A percentile compares a stretch with the other conserved stretches of the same genome.
Conservation (phyloP, 2,113 vertebrate species). For the Albula goreensis region DNA sequence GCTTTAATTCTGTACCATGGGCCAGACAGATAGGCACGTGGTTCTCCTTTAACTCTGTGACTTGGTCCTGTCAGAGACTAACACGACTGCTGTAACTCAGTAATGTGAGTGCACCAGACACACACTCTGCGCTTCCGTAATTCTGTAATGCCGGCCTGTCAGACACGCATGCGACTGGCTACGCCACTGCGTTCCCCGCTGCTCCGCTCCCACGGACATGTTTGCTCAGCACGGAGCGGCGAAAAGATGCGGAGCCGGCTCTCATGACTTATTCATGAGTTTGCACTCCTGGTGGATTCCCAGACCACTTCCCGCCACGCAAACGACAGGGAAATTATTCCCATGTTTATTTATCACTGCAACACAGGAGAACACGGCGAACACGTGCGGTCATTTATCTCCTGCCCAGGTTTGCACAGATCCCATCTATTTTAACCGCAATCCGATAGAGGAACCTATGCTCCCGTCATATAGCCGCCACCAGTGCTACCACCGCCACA, state of each 20-base stretch:
- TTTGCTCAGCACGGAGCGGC: constrained; percentile 4
- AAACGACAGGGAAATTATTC: constrained; percentile 37
- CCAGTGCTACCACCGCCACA: no score
- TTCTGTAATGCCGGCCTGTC: background rate
- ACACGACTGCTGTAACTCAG: background rate
- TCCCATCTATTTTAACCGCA: constrained; percentile 38
- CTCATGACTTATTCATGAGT: constrained; percentile 43
- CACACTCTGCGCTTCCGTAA: background rate
- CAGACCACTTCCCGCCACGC: constrained; percentile 24
- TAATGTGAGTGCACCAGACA: background rate
- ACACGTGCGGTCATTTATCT: constrained; percentile 38
- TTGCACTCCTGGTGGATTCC: constrained; percentile 26
- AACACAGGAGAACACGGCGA: background rate
- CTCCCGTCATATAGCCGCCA: background rate
- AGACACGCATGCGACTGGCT: background rate
- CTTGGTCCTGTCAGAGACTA: background rate
- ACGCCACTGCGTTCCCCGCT: background rate
- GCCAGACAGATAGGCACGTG: background rate
- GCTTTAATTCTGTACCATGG: background rate
- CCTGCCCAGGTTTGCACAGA: constrained; percentile 12
- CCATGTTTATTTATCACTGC: constrained; percentile 51
- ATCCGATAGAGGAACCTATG: background rate
- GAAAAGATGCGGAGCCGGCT: background rate
- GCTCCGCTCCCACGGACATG: constrained; percentile 12
- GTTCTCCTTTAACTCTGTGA: background rate